These are phyloP conservation scores for Cephus sareptanus DNA, from an alignment of 2,888 invertebrate species.

Conservation along the genomic window DNA sequence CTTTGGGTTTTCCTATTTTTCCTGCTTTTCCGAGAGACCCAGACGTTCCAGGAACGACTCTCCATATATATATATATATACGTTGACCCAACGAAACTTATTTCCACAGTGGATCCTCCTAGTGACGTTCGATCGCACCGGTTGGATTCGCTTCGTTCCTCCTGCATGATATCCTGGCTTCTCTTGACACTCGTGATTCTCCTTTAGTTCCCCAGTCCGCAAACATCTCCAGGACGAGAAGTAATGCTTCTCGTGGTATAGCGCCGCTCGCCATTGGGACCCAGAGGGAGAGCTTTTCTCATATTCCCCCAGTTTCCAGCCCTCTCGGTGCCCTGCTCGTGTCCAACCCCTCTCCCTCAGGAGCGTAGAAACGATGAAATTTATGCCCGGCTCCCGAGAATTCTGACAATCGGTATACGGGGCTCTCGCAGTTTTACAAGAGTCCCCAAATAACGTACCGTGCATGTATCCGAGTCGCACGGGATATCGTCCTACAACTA, in stretches of 20 bases:
- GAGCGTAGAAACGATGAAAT: background rate
- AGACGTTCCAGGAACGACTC: background rate
- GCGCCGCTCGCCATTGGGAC: background rate
- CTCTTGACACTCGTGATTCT: background rate
- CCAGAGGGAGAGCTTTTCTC: background rate
- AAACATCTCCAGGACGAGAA: background rate
- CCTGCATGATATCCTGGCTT: background rate
- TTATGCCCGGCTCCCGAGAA: background rate
- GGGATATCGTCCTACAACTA: background rate
- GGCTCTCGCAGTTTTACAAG: background rate
- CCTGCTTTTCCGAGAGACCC: background rate
- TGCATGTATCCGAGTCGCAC: background rate
- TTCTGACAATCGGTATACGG: background rate
- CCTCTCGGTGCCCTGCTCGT: background rate
- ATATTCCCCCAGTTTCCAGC: background rate
- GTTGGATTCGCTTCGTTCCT: background rate
- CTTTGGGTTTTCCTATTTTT: background rate
- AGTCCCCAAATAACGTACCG: background rate
- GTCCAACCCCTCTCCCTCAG: background rate
- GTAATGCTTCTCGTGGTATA: background rate
- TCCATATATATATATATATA: background rate
- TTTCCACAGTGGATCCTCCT: background rate
- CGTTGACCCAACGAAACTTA: background rate
- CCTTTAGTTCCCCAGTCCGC: background rate
- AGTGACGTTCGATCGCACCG: background rate